Conservation (phyloP, 1,140 invertebrate species). For the Calephelis virginiensis region DNA sequence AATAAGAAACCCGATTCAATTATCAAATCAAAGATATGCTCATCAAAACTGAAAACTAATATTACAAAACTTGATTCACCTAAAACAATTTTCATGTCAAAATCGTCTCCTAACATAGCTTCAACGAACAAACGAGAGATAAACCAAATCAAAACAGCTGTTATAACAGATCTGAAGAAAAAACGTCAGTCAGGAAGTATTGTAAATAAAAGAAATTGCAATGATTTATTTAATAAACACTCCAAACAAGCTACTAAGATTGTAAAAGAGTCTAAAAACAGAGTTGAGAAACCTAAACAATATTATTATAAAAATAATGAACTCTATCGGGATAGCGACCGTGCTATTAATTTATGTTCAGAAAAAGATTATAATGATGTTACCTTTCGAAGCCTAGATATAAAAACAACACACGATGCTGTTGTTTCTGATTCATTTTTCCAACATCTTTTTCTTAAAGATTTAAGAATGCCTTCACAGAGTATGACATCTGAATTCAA, state of each 20-base stretch:
- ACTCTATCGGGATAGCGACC: no score
- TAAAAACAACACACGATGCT: slow-evolving; percentile 78
- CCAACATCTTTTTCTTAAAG: slow-evolving; percentile 83
- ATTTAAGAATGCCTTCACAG: slow-evolving; percentile 48
- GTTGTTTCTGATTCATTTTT: slow-evolving; percentile 83
- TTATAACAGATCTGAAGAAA: slow-evolving; percentile 60
- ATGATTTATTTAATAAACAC: background rate
- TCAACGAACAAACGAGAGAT: slow-evolving; percentile 42
- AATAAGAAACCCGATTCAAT: slow-evolving; percentile 48
- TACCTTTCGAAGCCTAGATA: slow-evolving; percentile 57
- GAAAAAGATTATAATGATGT: slow-evolving; percentile 1
- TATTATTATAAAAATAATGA: background rate
- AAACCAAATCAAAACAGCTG: slow-evolving; percentile 53
- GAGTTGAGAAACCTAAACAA: background rate
- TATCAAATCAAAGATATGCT: slow-evolving; percentile 50
- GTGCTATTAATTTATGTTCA: background rate
- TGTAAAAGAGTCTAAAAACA: slow-evolving; percentile 36
- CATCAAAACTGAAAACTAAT: slow-evolving; percentile 41
- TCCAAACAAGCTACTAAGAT: slow-evolving; percentile 47
- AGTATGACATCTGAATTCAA: slow-evolving; percentile 58
- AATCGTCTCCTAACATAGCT: slow-evolving; percentile 56
- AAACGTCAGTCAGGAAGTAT: slow-evolving; percentile 38
- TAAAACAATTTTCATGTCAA: slow-evolving; percentile 51
- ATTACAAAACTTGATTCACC: slow-evolving; percentile 39
- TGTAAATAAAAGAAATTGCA: background rate